Conservation (phyloP, 2,888 invertebrate species). For the Acanthosepion esculentum region DNA sequence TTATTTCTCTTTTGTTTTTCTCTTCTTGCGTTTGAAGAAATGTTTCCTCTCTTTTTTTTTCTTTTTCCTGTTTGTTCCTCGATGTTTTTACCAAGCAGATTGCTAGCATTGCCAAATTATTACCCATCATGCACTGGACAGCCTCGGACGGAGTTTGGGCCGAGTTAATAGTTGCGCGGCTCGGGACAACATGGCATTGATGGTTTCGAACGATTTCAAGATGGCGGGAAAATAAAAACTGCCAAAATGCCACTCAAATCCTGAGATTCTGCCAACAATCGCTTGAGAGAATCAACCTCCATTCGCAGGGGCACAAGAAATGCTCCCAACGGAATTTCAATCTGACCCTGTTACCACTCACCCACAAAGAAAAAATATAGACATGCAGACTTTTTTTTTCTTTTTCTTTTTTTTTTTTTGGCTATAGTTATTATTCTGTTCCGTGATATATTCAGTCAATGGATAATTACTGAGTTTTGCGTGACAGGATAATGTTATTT, state of each 20-base stretch:
- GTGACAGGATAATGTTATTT: background rate
- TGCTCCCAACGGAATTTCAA: background rate
- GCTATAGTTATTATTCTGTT: background rate
- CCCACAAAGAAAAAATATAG: background rate
- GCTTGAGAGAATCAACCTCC: background rate
- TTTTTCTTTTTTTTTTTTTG: background rate
- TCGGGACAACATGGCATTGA: background rate
- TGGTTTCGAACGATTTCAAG: background rate
- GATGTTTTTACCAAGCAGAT: background rate
- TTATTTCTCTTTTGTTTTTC: background rate
- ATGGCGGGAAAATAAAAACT: constrained; percentile 8
- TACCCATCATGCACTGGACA: constrained; percentile 21
- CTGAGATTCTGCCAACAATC: constrained; percentile 33
- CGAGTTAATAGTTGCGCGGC: background rate
- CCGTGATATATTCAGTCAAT: background rate
- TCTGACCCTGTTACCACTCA: background rate
- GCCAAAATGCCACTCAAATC: background rate
- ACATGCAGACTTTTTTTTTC: background rate
- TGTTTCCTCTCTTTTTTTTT: background rate
- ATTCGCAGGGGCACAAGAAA: constrained; percentile 33
- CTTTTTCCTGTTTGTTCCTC: background rate
- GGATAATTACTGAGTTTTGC: background rate
- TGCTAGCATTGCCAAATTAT: background rate
- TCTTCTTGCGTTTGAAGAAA: background rate
- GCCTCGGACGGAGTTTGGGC: background rate